phyloP scores from a whole-genome alignment of 1,140 invertebrate species.

The Varroa destructor region DNA sequence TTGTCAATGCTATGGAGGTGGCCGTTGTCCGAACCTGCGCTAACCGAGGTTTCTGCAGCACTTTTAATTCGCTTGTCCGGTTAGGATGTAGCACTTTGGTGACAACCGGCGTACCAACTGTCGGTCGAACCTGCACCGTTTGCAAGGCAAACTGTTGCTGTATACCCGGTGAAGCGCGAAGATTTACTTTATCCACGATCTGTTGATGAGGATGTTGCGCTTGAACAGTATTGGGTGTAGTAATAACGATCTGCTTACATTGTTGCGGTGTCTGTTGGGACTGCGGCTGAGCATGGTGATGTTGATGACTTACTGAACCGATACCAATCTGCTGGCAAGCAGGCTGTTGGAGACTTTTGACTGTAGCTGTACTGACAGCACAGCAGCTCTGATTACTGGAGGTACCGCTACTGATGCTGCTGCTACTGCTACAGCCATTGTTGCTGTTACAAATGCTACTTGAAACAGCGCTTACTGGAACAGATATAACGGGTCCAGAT shows the following conservation, averaged over 20 bases:
- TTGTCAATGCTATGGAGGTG: not conserved
- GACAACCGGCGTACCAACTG: slow-evolving; percentile 3
- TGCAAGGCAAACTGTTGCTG: not conserved
- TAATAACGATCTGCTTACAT: slow-evolving; percentile 23
- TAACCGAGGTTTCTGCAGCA: slow-evolving; percentile 1
- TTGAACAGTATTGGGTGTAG: slow-evolving; percentile 19
- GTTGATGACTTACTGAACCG: no score
- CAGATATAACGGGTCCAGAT: not conserved
- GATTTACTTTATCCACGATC: not conserved
- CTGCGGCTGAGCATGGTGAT: no score
- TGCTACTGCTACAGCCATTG: no score
- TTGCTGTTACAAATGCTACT: no score
- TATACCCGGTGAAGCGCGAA: no score
- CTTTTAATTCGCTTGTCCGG: slow-evolving; percentile 8
- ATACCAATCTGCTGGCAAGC: no score
- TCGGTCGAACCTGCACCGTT: slow-evolving; percentile 23
- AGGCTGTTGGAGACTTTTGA: no score
- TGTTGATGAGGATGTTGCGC: not conserved
- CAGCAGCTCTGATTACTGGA: no score
- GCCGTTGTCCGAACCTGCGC: not conserved
- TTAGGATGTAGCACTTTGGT: slow-evolving; percentile 17
- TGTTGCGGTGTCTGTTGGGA: not conserved
- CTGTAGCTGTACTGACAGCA: no score
- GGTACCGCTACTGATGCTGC: no score
- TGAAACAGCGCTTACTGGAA: no score